A percentile compares a stretch with the other conserved stretches of the same genome.
Evolutionary conservation across 2,888 invertebrate genomes (phyloP).

Genomic region (Nasonovia ribisnigri): DNA sequence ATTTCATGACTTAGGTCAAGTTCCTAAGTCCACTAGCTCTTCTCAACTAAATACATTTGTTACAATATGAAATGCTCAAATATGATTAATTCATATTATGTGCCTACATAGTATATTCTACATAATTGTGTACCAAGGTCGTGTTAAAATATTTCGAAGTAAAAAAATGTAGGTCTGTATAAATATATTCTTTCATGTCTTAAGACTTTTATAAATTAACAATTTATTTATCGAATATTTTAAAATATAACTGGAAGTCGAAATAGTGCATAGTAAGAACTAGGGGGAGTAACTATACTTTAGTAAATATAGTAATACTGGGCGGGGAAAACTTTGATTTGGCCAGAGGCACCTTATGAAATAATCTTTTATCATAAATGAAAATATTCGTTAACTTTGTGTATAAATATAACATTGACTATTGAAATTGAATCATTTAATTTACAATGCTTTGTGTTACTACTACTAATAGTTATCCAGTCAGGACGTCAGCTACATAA

Average conservation of each 20-base stretch:
- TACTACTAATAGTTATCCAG: neutral
- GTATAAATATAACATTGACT: neutral
- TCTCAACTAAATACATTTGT: neutral
- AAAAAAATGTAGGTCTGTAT: neutral
- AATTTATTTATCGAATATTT: neutral
- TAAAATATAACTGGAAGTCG: neutral
- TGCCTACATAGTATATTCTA: neutral
- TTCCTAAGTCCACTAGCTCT: conserved; percentile 18
- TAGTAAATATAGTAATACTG: neutral
- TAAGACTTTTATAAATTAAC: neutral
- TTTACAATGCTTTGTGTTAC: neutral
- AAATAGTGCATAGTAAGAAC: neutral
- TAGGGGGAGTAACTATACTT: neutral
- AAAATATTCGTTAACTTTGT: neutral
- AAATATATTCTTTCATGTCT: neutral
- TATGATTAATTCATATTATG: neutral
- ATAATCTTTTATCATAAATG: neutral
- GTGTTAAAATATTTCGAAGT: neutral
- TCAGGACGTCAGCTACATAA: neutral
- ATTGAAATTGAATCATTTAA: neutral
- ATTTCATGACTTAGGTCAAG: conserved; percentile 3
- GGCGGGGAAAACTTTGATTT: neutral
- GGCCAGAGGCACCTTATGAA: neutral
- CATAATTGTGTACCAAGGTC: neutral
- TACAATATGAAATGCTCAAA: conserved; percentile 1